Base-by-base conservation (phyloP, 2,797 vertebrate genomes). In the Girardinus metallicus region DNA sequence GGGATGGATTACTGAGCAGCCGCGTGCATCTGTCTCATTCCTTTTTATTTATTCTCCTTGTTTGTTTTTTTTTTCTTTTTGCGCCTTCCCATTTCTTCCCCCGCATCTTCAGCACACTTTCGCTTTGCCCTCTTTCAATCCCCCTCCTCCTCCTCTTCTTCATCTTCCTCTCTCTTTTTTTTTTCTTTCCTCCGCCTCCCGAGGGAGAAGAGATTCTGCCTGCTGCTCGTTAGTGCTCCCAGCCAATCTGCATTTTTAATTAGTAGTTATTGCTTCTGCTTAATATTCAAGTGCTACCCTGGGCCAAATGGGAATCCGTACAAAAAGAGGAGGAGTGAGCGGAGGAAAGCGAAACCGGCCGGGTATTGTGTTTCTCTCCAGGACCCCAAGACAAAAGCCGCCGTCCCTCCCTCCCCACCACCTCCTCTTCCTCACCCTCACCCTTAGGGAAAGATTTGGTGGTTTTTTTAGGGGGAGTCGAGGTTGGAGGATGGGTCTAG, bases 171-270 rank as follows among this genome's bases (percentile, higher is more conserved):
- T 6, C 18, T 55, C 49, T 47, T 79, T 83, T 78, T 85, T 84
- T 84, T 89, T 91, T 86, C 89, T 85, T 83, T 92, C 93, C 89
- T 87, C 90, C 79, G 70, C 84, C 90, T 95, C 96, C 95, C 95
- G 55, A 88, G 95, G 94, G 95, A 95, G 85, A 93, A 92, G 93
- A 94, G 94, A 95, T 95, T 95, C 93, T 95, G 96, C 95, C 95
- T 96, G 95, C 95, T 96, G 96, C 96, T 96, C 95, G 95, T 96
- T 96, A 96, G 94, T 86, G 95, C 95, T 96, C 93, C 92, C 92
- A 96, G 95, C 95, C 96, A 96, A 96, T 96, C 95, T 96, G 95
- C 96, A 96, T 96, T 96, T 96, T 96, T 96, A 96, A 96, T 96
- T 96, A 96, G 96, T 94, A 93, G 95, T 96, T 96, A 96, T 96